These are phyloP conservation scores for Lithophane socia DNA, from an alignment of 2,888 invertebrate species.

Conservation along the genomic window DNA sequence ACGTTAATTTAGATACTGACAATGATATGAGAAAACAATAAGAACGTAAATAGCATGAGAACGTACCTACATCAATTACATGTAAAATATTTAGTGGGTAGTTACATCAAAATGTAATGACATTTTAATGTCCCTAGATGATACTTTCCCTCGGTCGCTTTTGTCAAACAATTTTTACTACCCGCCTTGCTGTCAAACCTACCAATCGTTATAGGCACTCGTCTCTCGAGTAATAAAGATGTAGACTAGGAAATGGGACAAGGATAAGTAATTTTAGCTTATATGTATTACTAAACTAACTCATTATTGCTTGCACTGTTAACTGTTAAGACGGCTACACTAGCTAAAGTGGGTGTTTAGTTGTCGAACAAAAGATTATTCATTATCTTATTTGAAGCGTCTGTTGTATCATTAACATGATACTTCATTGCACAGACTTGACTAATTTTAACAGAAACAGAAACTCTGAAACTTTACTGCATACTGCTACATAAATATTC, in stretches of 20 bases:
- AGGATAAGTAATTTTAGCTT: constrained; percentile 77
- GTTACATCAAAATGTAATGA: constrained; percentile 57
- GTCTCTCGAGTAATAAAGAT: constrained; percentile 18
- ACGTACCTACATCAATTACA: constrained; percentile 49
- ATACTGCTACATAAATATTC: constrained; percentile 34
- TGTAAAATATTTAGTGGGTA: constrained; percentile 39
- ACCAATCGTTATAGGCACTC: constrained; percentile 14
- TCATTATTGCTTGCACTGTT: constrained; percentile 73
- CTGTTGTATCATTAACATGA: constrained; percentile 75
- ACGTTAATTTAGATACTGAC: constrained; percentile 31
- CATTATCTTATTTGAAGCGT: constrained; percentile 76
- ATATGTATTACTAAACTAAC: constrained; percentile 73
- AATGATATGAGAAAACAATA: constrained; percentile 56
- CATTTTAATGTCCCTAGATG: constrained; percentile 60
- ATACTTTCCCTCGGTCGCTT: constrained; percentile 42
- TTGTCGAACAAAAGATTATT: constrained; percentile 78
- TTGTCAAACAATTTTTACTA: constrained; percentile 39
- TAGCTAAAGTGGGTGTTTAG: constrained; percentile 62
- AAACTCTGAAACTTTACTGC: constrained; percentile 23
- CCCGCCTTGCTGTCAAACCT: constrained; percentile 21
- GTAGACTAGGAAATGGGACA: constrained; percentile 69
- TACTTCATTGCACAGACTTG: constrained; percentile 36
- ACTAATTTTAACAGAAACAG: constrained; percentile 32
- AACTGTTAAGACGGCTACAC: constrained; percentile 39
- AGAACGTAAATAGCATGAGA: constrained; percentile 54